Evolutionary conservation across 2,888 invertebrate species (phyloP).

Genomic region (Leptothorax acervorum): DNA sequence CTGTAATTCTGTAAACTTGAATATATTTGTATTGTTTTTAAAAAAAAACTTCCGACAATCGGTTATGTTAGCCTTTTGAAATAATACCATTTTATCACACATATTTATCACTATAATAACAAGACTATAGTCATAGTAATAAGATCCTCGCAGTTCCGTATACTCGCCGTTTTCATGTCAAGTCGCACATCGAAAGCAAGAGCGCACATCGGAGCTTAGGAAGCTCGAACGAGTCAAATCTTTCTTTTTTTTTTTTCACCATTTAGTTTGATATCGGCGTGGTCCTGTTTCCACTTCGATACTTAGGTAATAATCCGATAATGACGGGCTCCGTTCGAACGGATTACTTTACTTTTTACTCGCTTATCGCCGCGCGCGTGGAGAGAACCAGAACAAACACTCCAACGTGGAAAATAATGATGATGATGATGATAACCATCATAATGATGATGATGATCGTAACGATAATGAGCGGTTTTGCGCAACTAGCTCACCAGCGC

Average conservation of each 20-base stretch:
- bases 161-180: not conserved
- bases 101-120: not conserved
- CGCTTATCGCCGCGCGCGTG: constrained; percentile 63
- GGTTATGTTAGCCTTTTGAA: not conserved
- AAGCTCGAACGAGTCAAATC: constrained; percentile 6
- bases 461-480: constrained; percentile 76
- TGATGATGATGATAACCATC: constrained; percentile 74
- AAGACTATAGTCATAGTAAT: not conserved
- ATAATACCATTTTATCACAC: not conserved
- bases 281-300: constrained; percentile 76
- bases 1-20: not conserved
- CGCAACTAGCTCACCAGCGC: constrained; percentile 68
- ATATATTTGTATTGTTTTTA: not conserved
- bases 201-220: not conserved
- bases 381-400: constrained; percentile 79
- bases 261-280: constrained; percentile 64
- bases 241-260: constrained; percentile 53
- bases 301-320: constrained; percentile 84
- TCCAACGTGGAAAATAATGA: constrained; percentile 76
- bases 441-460: constrained; percentile 66
- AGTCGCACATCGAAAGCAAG: not conserved
- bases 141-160: not conserved
- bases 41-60: not conserved
- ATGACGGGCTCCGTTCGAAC: constrained; percentile 79
- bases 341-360: constrained; percentile 75